Evolutionary conservation across 1,140 invertebrate genomes (phyloP).

Genomic region (Trichoplusia ni): DNA sequence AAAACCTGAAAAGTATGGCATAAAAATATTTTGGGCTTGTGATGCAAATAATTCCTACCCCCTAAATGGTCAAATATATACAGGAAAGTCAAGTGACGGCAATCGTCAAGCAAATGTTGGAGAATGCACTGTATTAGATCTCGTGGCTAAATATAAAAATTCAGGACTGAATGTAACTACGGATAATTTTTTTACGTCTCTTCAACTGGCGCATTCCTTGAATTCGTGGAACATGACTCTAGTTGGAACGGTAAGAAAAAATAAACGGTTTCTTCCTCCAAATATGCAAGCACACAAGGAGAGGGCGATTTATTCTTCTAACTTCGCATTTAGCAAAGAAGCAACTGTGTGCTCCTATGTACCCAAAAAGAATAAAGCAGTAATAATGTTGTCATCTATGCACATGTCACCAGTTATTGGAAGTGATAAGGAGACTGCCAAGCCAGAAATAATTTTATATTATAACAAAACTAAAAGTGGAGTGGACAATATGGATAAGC

Average conservation of each 20-base stretch:
- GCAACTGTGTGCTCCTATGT: constrained; percentile 18
- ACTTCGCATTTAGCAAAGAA: constrained; percentile 31
- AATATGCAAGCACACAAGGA: constrained; percentile 30
- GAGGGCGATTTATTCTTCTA: constrained; percentile 25
- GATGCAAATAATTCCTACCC: neutral
- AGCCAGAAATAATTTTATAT: too few relatives aligned
- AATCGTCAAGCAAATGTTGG: constrained; percentile 14
- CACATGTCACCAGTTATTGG: constrained; percentile 1
- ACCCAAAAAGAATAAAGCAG: constrained; percentile 26
- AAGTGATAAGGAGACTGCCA: too few relatives aligned
- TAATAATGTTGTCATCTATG: constrained; percentile 29
- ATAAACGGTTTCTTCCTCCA: constrained; percentile 29
- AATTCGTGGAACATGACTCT: constrained; percentile 4
- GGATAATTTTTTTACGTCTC: constrained; percentile 2
- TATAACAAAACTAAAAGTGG: too few relatives aligned
- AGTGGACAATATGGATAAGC: constrained; percentile 36
- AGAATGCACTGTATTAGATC: constrained; percentile 5
- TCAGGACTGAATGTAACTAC: neutral
- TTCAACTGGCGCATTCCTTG: neutral
- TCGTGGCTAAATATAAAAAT: neutral
- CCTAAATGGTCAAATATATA: constrained; percentile 7
- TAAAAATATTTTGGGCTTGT: constrained; percentile 23
- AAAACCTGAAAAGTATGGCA: too few relatives aligned
- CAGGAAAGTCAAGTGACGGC: neutral
- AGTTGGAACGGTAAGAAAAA: constrained; percentile 8